A percentile compares a stretch with the other conserved stretches of the same genome.
Evolutionary conservation across 1,140 invertebrate species (phyloP).

Genomic region (Chironomus tepperi): DNA sequence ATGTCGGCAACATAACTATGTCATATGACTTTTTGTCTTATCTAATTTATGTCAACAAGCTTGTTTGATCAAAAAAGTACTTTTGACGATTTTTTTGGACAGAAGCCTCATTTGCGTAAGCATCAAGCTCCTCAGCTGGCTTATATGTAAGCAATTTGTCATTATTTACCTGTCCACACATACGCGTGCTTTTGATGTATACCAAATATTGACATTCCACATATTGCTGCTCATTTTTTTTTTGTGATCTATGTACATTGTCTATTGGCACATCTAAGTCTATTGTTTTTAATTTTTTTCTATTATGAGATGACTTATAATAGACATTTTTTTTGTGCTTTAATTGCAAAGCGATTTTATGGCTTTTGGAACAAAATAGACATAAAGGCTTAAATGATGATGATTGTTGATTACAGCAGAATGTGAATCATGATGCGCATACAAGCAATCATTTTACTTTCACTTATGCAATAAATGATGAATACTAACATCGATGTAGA

Average conservation of each 20-base stretch:
- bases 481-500: neutral
- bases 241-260: neutral
- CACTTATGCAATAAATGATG: neutral
- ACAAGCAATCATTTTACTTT: neutral
- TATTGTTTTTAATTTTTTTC: neutral
- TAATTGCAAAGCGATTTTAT: neutral
- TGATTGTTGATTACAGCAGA: neutral
- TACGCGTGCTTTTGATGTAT: constrained; percentile 6
- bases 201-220: neutral
- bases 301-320: neutral
- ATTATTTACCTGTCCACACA: neutral
- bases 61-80: no score
- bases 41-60: no score
- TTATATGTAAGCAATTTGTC: neutral
- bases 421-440: constrained; percentile 5
- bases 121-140: neutral
- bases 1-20: no score
- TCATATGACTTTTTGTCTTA: no score
- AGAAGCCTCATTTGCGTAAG: neutral
- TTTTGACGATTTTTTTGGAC: neutral
- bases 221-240: neutral
- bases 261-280: neutral
- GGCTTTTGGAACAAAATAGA: neutral
- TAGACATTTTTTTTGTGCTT: neutral
- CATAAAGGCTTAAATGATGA: constrained; percentile 1